Evolutionary conservation across 2,888 invertebrate genomes (phyloP).

Genomic region (Gnatocerus cornutus): DNA sequence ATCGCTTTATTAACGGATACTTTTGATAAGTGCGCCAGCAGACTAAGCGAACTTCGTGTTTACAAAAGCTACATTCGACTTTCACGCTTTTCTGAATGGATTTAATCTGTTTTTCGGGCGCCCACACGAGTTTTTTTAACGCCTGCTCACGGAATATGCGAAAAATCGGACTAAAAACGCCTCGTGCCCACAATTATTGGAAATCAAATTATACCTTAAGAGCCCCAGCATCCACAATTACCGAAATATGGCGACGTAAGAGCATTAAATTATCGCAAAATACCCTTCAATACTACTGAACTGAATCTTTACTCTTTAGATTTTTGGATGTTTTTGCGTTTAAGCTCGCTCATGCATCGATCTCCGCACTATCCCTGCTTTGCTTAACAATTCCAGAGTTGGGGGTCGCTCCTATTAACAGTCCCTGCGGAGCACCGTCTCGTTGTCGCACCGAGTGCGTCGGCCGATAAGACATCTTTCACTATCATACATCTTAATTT

Average conservation of each 20-base stretch:
- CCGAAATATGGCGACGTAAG: too few species aligned
- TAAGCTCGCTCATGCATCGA: too few species aligned
- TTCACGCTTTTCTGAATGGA: constrained; percentile 9
- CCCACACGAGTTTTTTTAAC: constrained; percentile 15
- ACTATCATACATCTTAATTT: constrained; percentile 29
- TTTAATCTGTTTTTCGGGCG: constrained; percentile 15
- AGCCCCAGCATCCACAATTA: too few species aligned
- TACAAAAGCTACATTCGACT: constrained; percentile 20
- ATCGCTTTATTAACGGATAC: constrained; percentile 26
- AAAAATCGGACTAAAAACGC: neutral
- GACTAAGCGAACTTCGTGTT: constrained; percentile 9
- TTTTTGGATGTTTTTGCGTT: too few species aligned
- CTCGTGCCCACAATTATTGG: too few species aligned
- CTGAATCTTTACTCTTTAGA: too few species aligned
- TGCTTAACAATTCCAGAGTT: too few species aligned
- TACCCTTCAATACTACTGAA: too few species aligned
- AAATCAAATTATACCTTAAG: too few species aligned
- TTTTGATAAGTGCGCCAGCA: constrained; percentile 17
- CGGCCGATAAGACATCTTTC: constrained; percentile 13
- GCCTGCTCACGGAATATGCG: neutral
- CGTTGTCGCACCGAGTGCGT: constrained; percentile 1
- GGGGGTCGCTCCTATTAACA: too few species aligned
- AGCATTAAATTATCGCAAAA: too few species aligned
- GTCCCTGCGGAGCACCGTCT: neutral
- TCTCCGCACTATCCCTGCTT: too few species aligned